A percentile compares a stretch with the other conserved stretches of the same genome.
phyloP scores from a whole-genome alignment of 2,888 invertebrate genomes.

The Apodemia hepburni region DNA sequence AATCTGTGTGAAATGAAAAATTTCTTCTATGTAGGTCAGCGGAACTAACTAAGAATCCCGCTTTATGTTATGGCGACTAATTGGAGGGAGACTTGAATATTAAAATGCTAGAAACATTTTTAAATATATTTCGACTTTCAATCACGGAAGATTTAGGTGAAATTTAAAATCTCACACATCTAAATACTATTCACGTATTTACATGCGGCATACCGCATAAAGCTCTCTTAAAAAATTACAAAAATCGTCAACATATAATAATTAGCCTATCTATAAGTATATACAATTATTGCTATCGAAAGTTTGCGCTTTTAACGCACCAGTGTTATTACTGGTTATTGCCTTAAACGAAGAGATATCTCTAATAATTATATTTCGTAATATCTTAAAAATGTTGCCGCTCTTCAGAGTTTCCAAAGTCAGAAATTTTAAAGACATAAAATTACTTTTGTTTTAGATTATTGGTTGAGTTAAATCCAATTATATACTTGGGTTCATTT shows the following conservation, averaged over 20 bases:
- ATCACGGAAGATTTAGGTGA: conserved; percentile 61
- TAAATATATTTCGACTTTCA: conserved; percentile 30
- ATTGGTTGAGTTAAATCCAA: conserved; percentile 13
- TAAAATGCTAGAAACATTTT: conserved; percentile 13
- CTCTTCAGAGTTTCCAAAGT: conserved; percentile 22
- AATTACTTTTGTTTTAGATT: conserved; percentile 5
- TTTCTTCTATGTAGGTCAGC: conserved; percentile 9
- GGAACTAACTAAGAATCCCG: conserved; percentile 5
- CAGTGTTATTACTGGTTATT: conserved; percentile 60
- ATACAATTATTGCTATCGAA: conserved; percentile 76
- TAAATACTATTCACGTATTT: conserved; percentile 51
- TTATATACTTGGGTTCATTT: background rate
- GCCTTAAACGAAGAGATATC: conserved; percentile 37
- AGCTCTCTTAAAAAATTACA: conserved; percentile 16
- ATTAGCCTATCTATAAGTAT: conserved; percentile 75
- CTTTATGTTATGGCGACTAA: conserved; percentile 1
- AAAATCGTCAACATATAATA: conserved; percentile 60
- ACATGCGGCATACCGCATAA: conserved; percentile 13
- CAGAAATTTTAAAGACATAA: conserved; percentile 35
- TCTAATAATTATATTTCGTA: conserved; percentile 6
- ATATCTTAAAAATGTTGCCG: background rate
- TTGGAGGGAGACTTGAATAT: conserved; percentile 6
- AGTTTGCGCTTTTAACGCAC: conserved; percentile 73
- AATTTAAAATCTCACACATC: conserved; percentile 73
- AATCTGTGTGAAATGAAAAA: conserved; percentile 13